Evolutionary conservation across 2,113 vertebrate genomes (phyloP), one percentile per base, ranked within the genome.

Genomic region (Diadophis punctatus): DNA sequence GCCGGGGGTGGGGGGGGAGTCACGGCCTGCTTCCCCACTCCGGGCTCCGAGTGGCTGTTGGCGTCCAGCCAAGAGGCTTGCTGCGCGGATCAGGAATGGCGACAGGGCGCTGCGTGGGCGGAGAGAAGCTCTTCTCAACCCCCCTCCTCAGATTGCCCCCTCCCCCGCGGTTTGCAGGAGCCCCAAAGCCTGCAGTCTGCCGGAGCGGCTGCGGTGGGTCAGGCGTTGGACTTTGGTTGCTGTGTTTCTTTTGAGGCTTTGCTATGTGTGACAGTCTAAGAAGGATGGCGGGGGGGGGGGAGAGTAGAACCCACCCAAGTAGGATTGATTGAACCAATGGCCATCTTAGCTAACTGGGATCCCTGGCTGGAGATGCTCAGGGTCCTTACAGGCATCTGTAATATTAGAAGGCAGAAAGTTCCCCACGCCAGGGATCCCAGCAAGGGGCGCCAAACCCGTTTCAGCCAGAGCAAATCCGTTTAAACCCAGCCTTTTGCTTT

Each of bases 1-100:
- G 18, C 11, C 1, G 2, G 0, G 2, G 2, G 7, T 2, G 2
- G 55, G 16, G 30, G 7, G 2, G 2, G 11, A 6, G 14, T 8
- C 7, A 3, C 5, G n/a, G 51, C 51, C 51, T 22, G 4, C n/a
- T 9, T 4, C 52, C 20, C 30, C 12, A 11, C 63, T n/a, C 30
- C 63, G 4, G 60, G 27, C 30, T 63, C 30, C 30, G 30, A 1
- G 30, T 14, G 27, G 10, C 30, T 16, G 12, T 8, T 80, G 34
- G 74, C 16, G 74, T 1, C 34, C 18, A 7, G 34, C 34, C 74
- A 22, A 22, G n/a, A 8, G 34, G 16, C 34, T 39, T 6, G 16
- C 34, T 22, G 68, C 20, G 34, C 68, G 12, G 34, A 39, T 20
- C 16, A 20, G n/a, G 68, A 39, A 20, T 1, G n/a, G n/a, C 14